phyloP scores from a whole-genome alignment of 2,797 vertebrate genomes.

The Paramormyrops hopkinsi region DNA sequence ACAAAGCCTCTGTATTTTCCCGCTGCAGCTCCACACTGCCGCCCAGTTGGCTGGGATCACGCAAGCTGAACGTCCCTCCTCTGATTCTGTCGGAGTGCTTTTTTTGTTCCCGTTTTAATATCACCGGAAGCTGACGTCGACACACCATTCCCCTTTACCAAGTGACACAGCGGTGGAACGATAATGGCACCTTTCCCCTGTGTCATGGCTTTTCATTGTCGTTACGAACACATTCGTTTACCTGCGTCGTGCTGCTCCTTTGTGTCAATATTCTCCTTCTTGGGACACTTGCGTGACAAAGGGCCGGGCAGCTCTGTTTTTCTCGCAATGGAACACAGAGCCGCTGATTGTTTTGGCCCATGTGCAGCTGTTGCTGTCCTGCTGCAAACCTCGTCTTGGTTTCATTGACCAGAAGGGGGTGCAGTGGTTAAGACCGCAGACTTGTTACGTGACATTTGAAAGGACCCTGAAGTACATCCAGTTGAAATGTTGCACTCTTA shows the following conservation, averaged over 20 bases:
- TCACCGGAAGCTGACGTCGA: constrained; percentile 11
- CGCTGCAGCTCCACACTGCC: not conserved
- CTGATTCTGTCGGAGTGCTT: not conserved
- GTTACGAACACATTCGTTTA: constrained; percentile 20
- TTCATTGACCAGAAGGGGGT: not conserved
- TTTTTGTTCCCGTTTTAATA: not conserved
- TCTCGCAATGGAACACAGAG: not conserved
- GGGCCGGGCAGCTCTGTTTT: not conserved
- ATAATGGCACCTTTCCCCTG: constrained; percentile 28
- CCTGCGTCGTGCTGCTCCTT: not conserved
- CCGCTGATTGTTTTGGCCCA: not conserved
- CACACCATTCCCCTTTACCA: constrained; percentile 21
- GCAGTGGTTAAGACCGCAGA: not conserved
- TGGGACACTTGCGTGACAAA: not conserved
- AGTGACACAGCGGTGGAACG: constrained; percentile 21
- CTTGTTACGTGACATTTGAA: not conserved
- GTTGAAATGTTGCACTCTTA: not conserved
- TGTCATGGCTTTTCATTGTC: not conserved
- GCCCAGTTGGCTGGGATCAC: not conserved
- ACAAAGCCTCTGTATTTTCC: constrained; percentile 11
- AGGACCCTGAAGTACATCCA: not conserved
- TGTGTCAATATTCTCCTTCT: not conserved
- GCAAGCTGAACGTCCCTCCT: not conserved
- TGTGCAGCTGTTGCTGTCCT: not conserved
- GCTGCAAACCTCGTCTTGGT: constrained; percentile 5